These are phyloP conservation scores for Drosophila pallidifrons DNA, from an alignment of 1,140 invertebrate species.

Conservation along the genomic window DNA sequence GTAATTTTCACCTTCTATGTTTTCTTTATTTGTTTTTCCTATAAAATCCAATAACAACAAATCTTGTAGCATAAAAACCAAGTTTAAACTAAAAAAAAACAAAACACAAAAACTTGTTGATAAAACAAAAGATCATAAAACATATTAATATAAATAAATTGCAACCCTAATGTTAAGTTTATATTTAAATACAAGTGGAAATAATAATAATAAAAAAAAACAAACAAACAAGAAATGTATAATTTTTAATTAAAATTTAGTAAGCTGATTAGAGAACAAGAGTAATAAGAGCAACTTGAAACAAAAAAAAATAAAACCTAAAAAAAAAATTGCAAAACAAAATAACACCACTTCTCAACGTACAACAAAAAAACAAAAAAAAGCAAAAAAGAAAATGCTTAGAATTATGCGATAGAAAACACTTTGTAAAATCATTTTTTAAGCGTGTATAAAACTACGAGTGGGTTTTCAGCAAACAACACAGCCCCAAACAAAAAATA, in stretches of 20 bases:
- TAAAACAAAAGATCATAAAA: slow-evolving; percentile 55
- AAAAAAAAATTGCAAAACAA: slow-evolving; percentile 66
- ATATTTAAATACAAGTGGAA: slow-evolving; percentile 59
- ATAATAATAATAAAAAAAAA: slow-evolving; percentile 36
- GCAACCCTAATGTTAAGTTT: slow-evolving; percentile 70
- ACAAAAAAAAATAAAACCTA: slow-evolving; percentile 36
- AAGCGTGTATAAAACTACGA: slow-evolving; percentile 66
- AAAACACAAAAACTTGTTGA: slow-evolving; percentile 55
- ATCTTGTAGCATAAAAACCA: slow-evolving; percentile 46
- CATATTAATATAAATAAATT: slow-evolving; percentile 52
- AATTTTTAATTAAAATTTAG: slow-evolving; percentile 74
- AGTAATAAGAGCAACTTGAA: slow-evolving; percentile 31
- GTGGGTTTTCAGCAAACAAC: slow-evolving; percentile 20
- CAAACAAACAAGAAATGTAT: slow-evolving; percentile 57
- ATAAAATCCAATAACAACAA: slow-evolving; percentile 34
- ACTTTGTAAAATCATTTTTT: slow-evolving; percentile 81
- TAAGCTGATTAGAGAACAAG: slow-evolving; percentile 63
- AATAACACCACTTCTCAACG: slow-evolving; percentile 46
- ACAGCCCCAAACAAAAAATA: slow-evolving; percentile 43
- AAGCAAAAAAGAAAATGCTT: slow-evolving; percentile 37
- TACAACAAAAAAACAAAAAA: slow-evolving; percentile 39
- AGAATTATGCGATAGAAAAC: slow-evolving; percentile 53
- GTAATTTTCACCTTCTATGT: slow-evolving; percentile 64
- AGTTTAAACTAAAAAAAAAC: slow-evolving; percentile 32
- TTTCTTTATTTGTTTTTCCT: slow-evolving; percentile 57